These are phyloP conservation scores for Pseudococcus viburni DNA, from an alignment of 2,888 invertebrate genomes.

Conservation along the genomic window DNA sequence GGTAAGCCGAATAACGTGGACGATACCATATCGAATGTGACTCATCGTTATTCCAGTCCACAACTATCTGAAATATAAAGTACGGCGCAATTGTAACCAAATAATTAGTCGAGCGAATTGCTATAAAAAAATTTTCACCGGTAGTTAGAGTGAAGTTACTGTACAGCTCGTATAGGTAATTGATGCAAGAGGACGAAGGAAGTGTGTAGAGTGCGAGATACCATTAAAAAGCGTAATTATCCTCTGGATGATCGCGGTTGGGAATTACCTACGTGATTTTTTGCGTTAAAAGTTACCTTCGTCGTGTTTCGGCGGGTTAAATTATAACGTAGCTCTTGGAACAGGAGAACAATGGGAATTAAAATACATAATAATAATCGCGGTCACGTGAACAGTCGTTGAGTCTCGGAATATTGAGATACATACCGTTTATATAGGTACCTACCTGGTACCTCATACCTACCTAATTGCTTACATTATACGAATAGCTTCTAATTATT, in stretches of 20 bases:
- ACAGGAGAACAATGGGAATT: not conserved
- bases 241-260: not conserved
- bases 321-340: slow-evolving; percentile 5
- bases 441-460: not conserved
- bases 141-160: not conserved
- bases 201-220: not conserved
- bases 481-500: too few relatives aligned
- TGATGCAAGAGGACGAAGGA: not conserved
- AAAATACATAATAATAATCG: not conserved
- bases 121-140: slow-evolving; percentile 25
- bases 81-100: not conserved
- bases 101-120: slow-evolving; percentile 4
- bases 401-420: not conserved
- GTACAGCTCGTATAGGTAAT: not conserved
- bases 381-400: not conserved
- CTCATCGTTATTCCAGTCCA: slow-evolving; percentile 25
- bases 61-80: not conserved
- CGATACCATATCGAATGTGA: slow-evolving; percentile 6
- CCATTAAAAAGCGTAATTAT: not conserved
- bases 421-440: not conserved
- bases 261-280: not conserved
- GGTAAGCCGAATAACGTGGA: slow-evolving; percentile 1
- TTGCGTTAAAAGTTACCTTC: slow-evolving; percentile 11
- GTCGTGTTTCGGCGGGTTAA: not conserved
- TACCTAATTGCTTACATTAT: too few relatives aligned